Base-by-base conservation (phyloP, 1,140 invertebrate species). In the Magallana gigas region DNA sequence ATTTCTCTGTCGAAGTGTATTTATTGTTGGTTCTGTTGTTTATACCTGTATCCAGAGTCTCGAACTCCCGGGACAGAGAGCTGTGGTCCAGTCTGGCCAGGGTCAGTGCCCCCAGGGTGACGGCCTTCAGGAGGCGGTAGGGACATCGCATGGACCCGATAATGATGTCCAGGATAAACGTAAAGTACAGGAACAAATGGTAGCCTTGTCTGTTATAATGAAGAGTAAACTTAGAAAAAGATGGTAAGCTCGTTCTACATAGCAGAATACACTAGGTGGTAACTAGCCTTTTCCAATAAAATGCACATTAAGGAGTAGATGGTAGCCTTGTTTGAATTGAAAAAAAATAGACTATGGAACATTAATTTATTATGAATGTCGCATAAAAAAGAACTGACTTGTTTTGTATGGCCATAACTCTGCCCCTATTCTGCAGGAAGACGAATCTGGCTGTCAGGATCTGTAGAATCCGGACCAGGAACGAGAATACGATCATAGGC, bases 171-270 rank as follows among this genome's bases (percentile, higher is more conserved):
- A 84, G 29, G 12, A 84, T 84, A 36, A 60, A 84, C 9, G 58
- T 59, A 60, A 84, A 84, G 56, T 84, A 84, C 57, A 84, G 58
- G 23, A 84, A 84, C n/a, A 84, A 12, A 84, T 29, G 83, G 83
- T 84, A 84, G 23, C 57, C n/a, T n/a, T 58, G 57, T 58, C 83
- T 84, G 58, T 48, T 48, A 48, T 48, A 48, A 48, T 48, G 5
- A 4, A 48, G 23, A 23, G 23, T 23, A 2, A 48, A 48, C 36
- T 4, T 48, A 48, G 36, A 5, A 5, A 48, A 4, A 48, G 36
- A 48, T 48, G 5, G 36, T 48, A 48, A 4, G 36, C 36, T 48
- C 5, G 36, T 5, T 48, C 5, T 48, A 48, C 5, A 48, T 48
- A 4, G 36, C 0, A 5, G 0, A 48, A 2, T 48, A 48, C 36